These are phyloP conservation scores for Cotesia chilonis DNA, from an alignment of 1,140 invertebrate genomes.

Conservation along the genomic window DNA sequence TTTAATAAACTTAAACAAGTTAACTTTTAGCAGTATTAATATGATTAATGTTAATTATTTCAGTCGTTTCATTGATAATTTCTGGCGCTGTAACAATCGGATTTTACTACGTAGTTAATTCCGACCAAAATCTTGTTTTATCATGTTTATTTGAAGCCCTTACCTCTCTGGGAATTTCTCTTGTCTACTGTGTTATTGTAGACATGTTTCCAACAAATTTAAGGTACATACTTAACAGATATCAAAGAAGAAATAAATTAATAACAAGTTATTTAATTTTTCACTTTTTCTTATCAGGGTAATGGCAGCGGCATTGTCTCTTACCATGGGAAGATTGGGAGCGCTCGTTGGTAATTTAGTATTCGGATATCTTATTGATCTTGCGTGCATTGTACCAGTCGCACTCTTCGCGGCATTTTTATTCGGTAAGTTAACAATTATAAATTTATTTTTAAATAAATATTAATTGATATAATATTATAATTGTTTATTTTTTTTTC, in stretches of 20 bases:
- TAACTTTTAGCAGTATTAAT: no score
- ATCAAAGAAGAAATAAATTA: neutral
- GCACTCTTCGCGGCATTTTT: conserved; percentile 74
- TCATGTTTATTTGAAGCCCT: conserved; percentile 80
- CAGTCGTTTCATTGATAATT: conserved; percentile 77
- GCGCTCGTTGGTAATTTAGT: conserved; percentile 71
- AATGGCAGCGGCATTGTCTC: conserved; percentile 78
- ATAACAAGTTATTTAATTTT: conserved; percentile 28
- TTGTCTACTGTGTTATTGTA: conserved; percentile 79
- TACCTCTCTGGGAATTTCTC: conserved; percentile 77
- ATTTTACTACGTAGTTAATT: conserved; percentile 78
- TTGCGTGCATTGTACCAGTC: conserved; percentile 76
- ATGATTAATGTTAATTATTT: conserved; percentile 48
- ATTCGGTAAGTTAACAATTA: conserved; percentile 75
- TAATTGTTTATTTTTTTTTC: conserved; percentile 52
- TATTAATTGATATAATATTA: conserved; percentile 14
- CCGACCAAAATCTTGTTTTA: conserved; percentile 75
- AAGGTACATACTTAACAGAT: conserved; percentile 64
- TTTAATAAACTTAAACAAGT: no score
- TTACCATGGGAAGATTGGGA: conserved; percentile 77
- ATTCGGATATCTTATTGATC: conserved; percentile 60
- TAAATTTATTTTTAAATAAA: conserved; percentile 73
- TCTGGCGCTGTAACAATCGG: conserved; percentile 78
- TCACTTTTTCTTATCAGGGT: conserved; percentile 60
- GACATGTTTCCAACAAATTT: conserved; percentile 82